phyloP scores from a whole-genome alignment of 1,140 invertebrate genomes.

The Riptortus pedestris region DNA sequence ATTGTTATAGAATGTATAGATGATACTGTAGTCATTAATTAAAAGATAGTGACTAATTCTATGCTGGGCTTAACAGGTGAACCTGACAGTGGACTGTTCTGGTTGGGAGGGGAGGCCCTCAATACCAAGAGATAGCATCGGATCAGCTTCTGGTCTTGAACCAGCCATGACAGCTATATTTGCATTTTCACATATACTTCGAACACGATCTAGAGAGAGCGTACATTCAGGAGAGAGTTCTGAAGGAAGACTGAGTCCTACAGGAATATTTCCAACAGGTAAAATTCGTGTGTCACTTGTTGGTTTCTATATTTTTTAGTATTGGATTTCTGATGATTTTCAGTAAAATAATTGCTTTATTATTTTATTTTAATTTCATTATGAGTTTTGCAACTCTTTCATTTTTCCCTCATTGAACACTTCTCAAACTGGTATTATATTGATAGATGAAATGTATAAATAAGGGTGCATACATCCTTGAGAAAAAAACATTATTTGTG shows the following conservation, averaged over 20 bases:
- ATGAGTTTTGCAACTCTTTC: no score
- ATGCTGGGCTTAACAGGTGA: slow-evolving; percentile 37
- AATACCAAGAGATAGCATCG: slow-evolving; percentile 31
- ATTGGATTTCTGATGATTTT: no score
- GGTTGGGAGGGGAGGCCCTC: slow-evolving; percentile 27
- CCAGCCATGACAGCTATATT: slow-evolving; percentile 35
- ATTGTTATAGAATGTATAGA: no score
- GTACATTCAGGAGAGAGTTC: slow-evolving; percentile 28
- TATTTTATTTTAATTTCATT: no score
- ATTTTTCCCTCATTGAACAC: no score
- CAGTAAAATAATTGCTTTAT: no score
- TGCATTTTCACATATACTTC: slow-evolving; percentile 36
- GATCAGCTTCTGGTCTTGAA: slow-evolving; percentile 34
- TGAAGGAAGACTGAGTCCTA: slow-evolving; percentile 28
- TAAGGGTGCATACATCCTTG: no score
- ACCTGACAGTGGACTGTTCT: slow-evolving; percentile 38
- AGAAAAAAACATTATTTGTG: no score
- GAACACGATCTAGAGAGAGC: slow-evolving; percentile 36
- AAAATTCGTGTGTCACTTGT: background rate
- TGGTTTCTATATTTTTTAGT: background rate
- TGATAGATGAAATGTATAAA: no score
- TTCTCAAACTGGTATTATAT: no score
- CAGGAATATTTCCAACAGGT: slow-evolving; percentile 16
- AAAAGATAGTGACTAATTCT: no score
- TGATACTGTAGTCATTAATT: no score